Percentiles rank a stretch among this genome's conserved stretches.
phyloP scores from a whole-genome alignment of 2,797 vertebrate genomes.

The Mallotus villosus region DNA sequence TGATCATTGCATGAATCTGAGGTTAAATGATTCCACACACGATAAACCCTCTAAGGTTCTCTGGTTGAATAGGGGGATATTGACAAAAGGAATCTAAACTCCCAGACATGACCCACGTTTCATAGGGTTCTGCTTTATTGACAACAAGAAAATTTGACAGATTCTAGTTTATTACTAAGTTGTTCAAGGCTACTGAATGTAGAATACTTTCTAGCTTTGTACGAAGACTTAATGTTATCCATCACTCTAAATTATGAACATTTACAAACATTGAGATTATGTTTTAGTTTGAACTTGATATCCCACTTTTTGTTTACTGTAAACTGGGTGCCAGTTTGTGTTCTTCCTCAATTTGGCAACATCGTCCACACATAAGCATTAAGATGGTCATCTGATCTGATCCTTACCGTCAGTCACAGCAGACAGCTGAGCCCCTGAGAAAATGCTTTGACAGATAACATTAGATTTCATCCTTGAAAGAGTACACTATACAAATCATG shows the following conservation, averaged over 20 bases:
- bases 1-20: no score
- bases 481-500: background rate
- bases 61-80: no score
- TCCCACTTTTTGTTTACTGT: no score
- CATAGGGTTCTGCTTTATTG: background rate
- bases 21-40: no score
- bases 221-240: no score
- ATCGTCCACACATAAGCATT: background rate
- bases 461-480: constrained; percentile 6
- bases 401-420: background rate
- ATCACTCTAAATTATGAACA: no score
- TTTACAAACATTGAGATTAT: no score
- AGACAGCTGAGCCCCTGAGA: background rate
- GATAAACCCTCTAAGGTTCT: no score
- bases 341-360: background rate
- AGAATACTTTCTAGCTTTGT: background rate
- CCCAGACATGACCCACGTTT: no score
- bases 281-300: no score
- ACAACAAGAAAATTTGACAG: no score
- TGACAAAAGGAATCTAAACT: no score
- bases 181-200: background rate
- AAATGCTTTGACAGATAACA: background rate
- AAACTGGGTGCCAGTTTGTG: background rate
- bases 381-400: background rate
- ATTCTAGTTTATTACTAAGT: background rate